These are phyloP conservation scores for Hemistola chrysoprasaria DNA, from an alignment of 2,888 invertebrate species.

Conservation along the genomic window DNA sequence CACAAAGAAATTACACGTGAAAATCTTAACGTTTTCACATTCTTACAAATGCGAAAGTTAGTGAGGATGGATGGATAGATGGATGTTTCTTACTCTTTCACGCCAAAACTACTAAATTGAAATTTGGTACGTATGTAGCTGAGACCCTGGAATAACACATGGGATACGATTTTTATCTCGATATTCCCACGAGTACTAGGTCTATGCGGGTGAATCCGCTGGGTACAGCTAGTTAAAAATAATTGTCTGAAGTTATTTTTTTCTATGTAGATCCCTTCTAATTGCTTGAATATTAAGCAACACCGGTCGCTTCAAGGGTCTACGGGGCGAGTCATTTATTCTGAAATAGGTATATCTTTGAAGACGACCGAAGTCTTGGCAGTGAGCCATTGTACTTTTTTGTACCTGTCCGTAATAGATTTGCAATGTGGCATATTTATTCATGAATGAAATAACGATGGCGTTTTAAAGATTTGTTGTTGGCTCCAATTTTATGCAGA, in stretches of 20 bases:
- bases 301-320: slow-evolving; percentile 35
- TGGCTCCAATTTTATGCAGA: slow-evolving; percentile 19
- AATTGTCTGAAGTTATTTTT: slow-evolving; percentile 8
- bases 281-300: slow-evolving; percentile 58
- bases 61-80: too few species aligned
- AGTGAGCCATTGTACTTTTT: slow-evolving; percentile 44
- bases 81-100: too few species aligned
- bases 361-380: slow-evolving; percentile 50
- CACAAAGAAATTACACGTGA: slow-evolving; percentile 27
- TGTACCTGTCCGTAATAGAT: slow-evolving; percentile 36
- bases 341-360: slow-evolving; percentile 39
- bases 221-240: too few species aligned
- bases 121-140: too few species aligned
- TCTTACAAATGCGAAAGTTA: too few species aligned
- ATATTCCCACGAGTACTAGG: too few species aligned
- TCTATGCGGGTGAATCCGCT: too few species aligned
- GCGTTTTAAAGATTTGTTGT: slow-evolving; percentile 12
- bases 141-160: too few species aligned
- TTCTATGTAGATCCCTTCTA: slow-evolving; percentile 31
- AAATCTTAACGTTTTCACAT: slow-evolving; percentile 3
- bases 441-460: slow-evolving; percentile 24
- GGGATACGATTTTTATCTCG: too few species aligned
- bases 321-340: slow-evolving; percentile 40
- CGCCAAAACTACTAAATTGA: too few species aligned
- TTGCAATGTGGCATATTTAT: slow-evolving; percentile 26